Evolutionary conservation across 2,888 invertebrate species (phyloP), one percentile per base, ranked within the genome.

Genomic region (Drosophila kuntzei): DNA sequence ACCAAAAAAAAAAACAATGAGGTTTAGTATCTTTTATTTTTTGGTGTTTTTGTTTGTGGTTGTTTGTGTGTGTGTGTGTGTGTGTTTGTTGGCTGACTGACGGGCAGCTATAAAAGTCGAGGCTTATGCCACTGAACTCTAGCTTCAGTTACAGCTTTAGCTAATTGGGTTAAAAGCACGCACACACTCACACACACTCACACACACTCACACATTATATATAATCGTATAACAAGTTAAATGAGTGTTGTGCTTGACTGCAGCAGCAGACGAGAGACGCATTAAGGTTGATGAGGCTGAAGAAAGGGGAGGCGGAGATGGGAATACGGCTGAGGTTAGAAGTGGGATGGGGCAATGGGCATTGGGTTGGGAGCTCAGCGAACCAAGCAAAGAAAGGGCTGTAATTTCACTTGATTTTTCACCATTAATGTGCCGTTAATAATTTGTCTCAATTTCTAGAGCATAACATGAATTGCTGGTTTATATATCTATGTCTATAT

Each of bases 121-220:
- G 69, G 72, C 71, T 75, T 69, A 72, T 80, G 69, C 80, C 79
- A 75, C 66, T 79, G 71, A 85, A 78, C 84, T 74, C 68, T 67
- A 63, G 64, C 77, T 72, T 72, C 58, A 72, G 61, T 58, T 62
- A 76, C 61, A 76, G 77, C 69, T 72, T 46, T 41, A 60, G 76
- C 79, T 83, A 83, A 83, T 87, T 83, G 87, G 83, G 83, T 87
- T 84, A 87, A 83, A 87, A 79, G 84, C 84, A 68, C 65, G 47
- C 61, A 43, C 32, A 61, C 44, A 25, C 22, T 9, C 20, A 55
- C 34, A 49, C 47, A 37, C 43, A 62, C 49, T 39, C 41, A 50
- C 36, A 37, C 25, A 25, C 51, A 59, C 43, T 43, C 39, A 43
- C 29, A 37, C 16, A 22, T 46, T 43, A 22, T 7, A 39, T 22